Conservation (phyloP, 1,140 invertebrate genomes). For the Leguminivora glycinivorella region DNA sequence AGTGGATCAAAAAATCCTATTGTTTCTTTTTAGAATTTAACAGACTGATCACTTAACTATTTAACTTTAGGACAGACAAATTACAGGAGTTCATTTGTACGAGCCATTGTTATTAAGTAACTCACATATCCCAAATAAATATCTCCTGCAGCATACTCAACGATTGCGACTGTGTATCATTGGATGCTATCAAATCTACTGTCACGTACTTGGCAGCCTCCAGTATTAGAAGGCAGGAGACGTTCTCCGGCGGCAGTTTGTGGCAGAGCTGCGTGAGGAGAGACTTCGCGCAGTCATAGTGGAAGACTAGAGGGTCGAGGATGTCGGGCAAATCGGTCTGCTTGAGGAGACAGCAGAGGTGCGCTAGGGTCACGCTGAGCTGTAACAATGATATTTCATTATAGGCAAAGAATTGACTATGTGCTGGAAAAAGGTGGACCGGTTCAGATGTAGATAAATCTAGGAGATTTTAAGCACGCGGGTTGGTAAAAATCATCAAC, state of each 20-base stretch:
- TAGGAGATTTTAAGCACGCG: no score
- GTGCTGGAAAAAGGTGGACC: background rate
- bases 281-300: conserved; percentile 65
- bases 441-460: no score
- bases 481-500: no score
- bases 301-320: conserved; percentile 65
- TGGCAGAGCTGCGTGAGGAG: conserved; percentile 65
- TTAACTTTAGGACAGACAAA: no score
- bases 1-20: conserved; percentile 54
- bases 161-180: conserved; percentile 61
- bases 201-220: conserved; percentile 75
- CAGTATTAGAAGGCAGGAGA: conserved; percentile 65
- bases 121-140: conserved; percentile 72
- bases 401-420: background rate
- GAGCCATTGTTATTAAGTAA: no score
- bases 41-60: no score
- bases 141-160: conserved; percentile 72
- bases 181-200: conserved; percentile 55
- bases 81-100: no score
- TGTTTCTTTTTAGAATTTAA: no score
- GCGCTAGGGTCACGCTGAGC: conserved; percentile 72
- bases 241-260: conserved; percentile 67
- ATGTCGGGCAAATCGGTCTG: conserved; percentile 66
- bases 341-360: conserved; percentile 66
- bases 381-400: conserved; percentile 47